Evolutionary conservation across 2,888 invertebrate species (phyloP).

Genomic region (Drosophila multiciliata): DNA sequence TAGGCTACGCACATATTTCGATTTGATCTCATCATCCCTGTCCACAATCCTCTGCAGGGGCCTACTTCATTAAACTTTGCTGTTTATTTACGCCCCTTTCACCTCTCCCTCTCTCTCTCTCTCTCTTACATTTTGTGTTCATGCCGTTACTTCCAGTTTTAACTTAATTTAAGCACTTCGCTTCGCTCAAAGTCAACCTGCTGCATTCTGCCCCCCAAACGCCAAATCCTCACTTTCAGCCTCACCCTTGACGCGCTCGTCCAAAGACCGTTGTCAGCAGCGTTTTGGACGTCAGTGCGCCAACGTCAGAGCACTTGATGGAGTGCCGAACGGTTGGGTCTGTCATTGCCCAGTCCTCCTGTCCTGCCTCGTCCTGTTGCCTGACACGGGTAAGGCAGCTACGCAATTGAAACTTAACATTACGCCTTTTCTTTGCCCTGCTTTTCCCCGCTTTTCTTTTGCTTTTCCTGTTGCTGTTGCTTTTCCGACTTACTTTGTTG

Average conservation of each 20-base stretch:
- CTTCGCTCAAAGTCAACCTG: constrained; percentile 24
- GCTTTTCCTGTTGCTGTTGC: constrained; percentile 31
- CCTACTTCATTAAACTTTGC: constrained; percentile 55
- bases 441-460: constrained; percentile 21
- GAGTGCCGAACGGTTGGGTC: constrained; percentile 56
- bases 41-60: constrained; percentile 15
- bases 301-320: constrained; percentile 53
- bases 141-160: constrained; percentile 34
- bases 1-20: constrained; percentile 14
- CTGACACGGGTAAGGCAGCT: constrained; percentile 51
- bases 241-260: constrained; percentile 5
- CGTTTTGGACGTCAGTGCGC: constrained; percentile 42
- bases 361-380: not conserved
- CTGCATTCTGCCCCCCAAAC: constrained; percentile 21
- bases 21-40: constrained; percentile 20
- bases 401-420: constrained; percentile 54
- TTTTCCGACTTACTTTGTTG: constrained; percentile 45
- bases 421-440: constrained; percentile 14
- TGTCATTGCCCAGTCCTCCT: constrained; percentile 32
- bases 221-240: not conserved
- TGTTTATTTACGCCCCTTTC: constrained; percentile 33
- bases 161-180: constrained; percentile 58
- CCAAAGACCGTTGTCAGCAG: constrained; percentile 51
- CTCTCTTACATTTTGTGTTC: not conserved
- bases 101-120: not conserved